phyloP scores from a whole-genome alignment of 2,888 invertebrate species.

The Epirrhoe tristata region DNA sequence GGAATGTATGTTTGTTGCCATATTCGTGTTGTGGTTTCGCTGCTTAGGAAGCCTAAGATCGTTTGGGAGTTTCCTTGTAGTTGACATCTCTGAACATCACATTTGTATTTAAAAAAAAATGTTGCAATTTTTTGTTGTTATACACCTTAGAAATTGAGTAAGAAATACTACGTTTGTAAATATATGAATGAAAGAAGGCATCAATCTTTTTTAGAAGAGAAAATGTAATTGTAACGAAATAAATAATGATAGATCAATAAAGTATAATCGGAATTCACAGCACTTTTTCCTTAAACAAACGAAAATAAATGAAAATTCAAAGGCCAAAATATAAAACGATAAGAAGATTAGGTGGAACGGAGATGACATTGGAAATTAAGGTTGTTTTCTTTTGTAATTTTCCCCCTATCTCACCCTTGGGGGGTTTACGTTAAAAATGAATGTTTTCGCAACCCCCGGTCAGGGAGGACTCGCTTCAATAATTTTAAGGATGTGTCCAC shows the following conservation, averaged over 20 bases:
- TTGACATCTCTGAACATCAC: neutral
- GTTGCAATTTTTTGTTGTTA: neutral
- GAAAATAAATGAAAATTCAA: slow-evolving; percentile 85
- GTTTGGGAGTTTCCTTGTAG: neutral
- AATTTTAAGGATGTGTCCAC: slow-evolving; percentile 71
- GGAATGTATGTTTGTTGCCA: slow-evolving; percentile 65
- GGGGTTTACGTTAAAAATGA: slow-evolving; percentile 80
- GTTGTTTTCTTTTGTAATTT: slow-evolving; percentile 85
- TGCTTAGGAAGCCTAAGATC: slow-evolving; percentile 26
- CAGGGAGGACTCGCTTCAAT: slow-evolving; percentile 65
- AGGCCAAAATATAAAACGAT: slow-evolving; percentile 84
- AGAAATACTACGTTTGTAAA: neutral
- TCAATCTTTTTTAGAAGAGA: neutral
- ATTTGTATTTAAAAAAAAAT: neutral
- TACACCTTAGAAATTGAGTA: neutral
- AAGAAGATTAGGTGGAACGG: slow-evolving; percentile 85
- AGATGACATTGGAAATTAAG: slow-evolving; percentile 86
- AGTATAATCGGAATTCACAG: slow-evolving; percentile 58
- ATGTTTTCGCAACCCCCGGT: slow-evolving; percentile 70
- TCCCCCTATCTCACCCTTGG: slow-evolving; percentile 76
- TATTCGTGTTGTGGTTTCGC: slow-evolving; percentile 31
- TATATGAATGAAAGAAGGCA: neutral
- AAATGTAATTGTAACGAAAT: slow-evolving; percentile 38
- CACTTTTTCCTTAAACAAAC: slow-evolving; percentile 81
- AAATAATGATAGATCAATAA: slow-evolving; percentile 66